Evolutionary conservation across 1,140 invertebrate genomes (phyloP).

Genomic region (Temnothorax longispinosus): DNA sequence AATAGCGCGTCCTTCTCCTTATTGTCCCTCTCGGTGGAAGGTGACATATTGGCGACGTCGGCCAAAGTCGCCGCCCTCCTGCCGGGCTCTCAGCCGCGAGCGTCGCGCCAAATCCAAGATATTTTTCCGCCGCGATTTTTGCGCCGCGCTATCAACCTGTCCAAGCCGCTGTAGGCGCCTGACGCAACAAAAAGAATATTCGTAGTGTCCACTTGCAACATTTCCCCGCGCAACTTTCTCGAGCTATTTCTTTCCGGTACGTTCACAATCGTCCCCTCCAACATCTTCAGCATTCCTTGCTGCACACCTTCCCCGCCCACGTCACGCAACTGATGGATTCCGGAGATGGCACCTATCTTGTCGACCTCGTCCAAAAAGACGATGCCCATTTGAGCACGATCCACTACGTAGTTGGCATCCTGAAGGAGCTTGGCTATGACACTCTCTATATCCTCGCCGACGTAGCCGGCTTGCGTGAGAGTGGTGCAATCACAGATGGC

Average conservation of each 20-base stretch:
- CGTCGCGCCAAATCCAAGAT: conserved; percentile 95
- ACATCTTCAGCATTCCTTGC: conserved; percentile 99
- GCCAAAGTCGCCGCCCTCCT: conserved; percentile 93
- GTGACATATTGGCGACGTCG: conserved; percentile 89
- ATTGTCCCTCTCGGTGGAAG: conserved; percentile 87
- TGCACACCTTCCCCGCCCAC: conserved; percentile 99
- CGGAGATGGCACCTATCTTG: conserved; percentile 99
- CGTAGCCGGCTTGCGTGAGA: conserved; percentile 99
- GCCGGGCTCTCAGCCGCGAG: conserved; percentile 89
- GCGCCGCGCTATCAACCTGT: conserved; percentile 96
- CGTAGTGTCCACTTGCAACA: conserved; percentile 98
- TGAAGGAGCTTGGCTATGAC: conserved; percentile 99
- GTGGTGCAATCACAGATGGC: conserved; percentile 99
- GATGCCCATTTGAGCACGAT: conserved; percentile 98
- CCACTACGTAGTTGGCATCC: conserved; percentile 98
- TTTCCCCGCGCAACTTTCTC: conserved; percentile 96
- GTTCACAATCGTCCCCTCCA: conserved; percentile 99
- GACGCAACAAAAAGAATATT: conserved; percentile 99
- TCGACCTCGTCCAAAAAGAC: conserved; percentile 99
- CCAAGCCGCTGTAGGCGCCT: conserved; percentile 98
- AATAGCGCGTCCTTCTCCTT: conserved; percentile 93
- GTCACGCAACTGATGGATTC: conserved; percentile 98
- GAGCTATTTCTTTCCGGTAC: conserved; percentile 98
- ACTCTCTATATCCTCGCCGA: conserved; percentile 99
- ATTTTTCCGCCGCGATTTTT: conserved; percentile 99